Evolutionary conservation across 2,888 invertebrate genomes (phyloP), one percentile per base, ranked within the genome.

Genomic region (Amphipyra berbera): DNA sequence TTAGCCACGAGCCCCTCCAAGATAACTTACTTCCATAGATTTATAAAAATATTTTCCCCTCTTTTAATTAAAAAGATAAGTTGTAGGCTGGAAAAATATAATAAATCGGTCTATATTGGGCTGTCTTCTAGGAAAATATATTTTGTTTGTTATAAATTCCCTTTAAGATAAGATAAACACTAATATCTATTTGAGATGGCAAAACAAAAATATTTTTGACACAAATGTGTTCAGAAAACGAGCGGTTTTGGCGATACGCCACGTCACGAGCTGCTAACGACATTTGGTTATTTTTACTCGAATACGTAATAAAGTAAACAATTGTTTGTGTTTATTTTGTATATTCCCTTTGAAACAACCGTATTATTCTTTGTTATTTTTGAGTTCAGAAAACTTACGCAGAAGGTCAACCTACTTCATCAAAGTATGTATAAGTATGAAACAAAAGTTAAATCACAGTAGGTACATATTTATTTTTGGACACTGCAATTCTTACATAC

Each of bases 211-310:
- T 69, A 72, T 68, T 72, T 66, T 61, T 57, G 46, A 27, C 54
- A 48, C 15, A 42, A 41, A 60, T 30, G 48, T 27, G 46, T 63
- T 52, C 58, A 52, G 48, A 66, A 69, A 66, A 35, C 48, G 21
- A 12, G 56, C 44, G 38, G 48, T 61, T 67, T 76, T 78, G 79
- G 79, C 79, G 69, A 42, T 64, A 55, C 49, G 78, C 78, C 78
- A 78, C 79, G 75, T 78, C 69, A 78, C 63, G 64, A 64, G 72
- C 1, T 53, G 35, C 14, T 15, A 40, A 42, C 41, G 50, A 45
- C 52, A 46, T 61, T 42, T 38, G 48, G 50, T 47, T 76, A 76
- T 66, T 74, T 76, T 76, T 71, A 63, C 38, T 6, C 6, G 41
- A 65, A 63, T 49, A 60, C 46, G 56, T 53, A 52, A 61, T 21